Percentiles rank a stretch among this genome's conserved stretches.
These are phyloP conservation scores for Dexiosoma caninum DNA, from an alignment of 2,888 invertebrate genomes.

Conservation along the genomic window DNA sequence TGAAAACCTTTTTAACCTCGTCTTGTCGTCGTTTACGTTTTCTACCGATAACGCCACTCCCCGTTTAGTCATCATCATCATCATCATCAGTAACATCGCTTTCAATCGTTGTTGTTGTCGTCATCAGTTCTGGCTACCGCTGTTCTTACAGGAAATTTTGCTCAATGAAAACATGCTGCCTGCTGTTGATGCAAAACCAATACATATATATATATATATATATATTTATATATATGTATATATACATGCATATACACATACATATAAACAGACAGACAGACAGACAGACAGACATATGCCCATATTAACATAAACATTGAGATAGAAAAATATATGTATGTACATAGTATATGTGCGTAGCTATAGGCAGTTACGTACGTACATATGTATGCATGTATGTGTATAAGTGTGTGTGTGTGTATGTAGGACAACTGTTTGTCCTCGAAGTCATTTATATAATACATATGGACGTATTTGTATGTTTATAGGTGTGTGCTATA, in stretches of 20 bases:
- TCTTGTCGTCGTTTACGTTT: conserved; percentile 40
- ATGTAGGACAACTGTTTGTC: conserved; percentile 40
- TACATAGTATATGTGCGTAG: background rate
- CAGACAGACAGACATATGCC: background rate
- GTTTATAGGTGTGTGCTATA: too few species aligned
- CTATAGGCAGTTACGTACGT: background rate
- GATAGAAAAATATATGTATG: background rate
- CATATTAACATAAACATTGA: background rate
- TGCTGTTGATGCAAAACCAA: conserved; percentile 44
- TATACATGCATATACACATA: background rate
- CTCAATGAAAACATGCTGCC: conserved; percentile 56
- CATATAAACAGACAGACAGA: background rate
- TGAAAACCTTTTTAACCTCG: conserved; percentile 16
- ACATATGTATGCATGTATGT: background rate
- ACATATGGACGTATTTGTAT: too few species aligned
- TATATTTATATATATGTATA: background rate
- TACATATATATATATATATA: background rate
- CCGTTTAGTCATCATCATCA: conserved; percentile 9
- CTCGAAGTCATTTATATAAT: conserved; percentile 62
- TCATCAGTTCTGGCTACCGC: conserved; percentile 29
- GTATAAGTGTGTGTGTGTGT: background rate
- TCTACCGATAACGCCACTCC: conserved; percentile 34
- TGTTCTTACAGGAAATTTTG: conserved; percentile 39
- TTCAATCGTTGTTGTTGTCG: background rate
- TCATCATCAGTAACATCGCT: background rate